Percentiles rank a stretch among this genome's conserved stretches.
These are phyloP conservation scores for Melanotaenia trifasciata DNA, from an alignment of 2,797 vertebrate species.

Conservation along the genomic window DNA sequence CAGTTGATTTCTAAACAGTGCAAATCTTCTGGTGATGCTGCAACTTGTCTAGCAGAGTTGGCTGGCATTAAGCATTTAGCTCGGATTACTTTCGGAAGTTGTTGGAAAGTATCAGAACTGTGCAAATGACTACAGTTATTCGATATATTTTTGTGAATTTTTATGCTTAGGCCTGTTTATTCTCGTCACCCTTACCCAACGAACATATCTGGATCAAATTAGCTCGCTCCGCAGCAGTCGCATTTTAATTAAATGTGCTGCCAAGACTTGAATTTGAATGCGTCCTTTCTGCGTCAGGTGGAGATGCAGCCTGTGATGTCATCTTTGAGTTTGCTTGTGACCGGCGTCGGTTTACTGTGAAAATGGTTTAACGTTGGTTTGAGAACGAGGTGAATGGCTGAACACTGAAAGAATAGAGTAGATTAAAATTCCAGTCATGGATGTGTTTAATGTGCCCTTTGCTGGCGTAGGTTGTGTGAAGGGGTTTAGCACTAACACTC, in stretches of 20 bases:
- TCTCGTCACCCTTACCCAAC: background rate
- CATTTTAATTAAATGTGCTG: slow-evolving; percentile 3
- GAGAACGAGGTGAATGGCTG: slow-evolving; percentile 75
- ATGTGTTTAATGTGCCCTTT: slow-evolving; percentile 74
- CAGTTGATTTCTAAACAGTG: slow-evolving; percentile 11
- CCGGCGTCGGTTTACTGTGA: slow-evolving; percentile 77
- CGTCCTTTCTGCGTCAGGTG: slow-evolving; percentile 45
- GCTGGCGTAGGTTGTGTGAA: slow-evolving; percentile 52
- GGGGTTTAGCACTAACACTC: slow-evolving; percentile 54
- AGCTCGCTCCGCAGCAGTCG: slow-evolving; percentile 10
- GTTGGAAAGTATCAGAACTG: slow-evolving; percentile 16
- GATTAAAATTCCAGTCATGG: slow-evolving; percentile 84
- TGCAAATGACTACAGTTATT: slow-evolving; percentile 8
- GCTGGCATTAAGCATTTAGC: slow-evolving; percentile 33
- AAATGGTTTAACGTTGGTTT: slow-evolving; percentile 78
- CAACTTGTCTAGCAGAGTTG: slow-evolving; percentile 49
- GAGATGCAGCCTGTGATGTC: slow-evolving; percentile 69
- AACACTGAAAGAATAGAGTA: slow-evolving; percentile 69
- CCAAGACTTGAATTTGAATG: background rate
- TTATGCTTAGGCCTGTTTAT: background rate
- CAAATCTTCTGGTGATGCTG: slow-evolving; percentile 39
- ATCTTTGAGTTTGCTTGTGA: slow-evolving; percentile 82
- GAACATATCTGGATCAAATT: slow-evolving; percentile 1
- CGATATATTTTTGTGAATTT: background rate
- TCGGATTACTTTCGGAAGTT: slow-evolving; percentile 34